Base-by-base conservation (phyloP, 2,888 invertebrate genomes). In the Smittia sp. region DNA sequence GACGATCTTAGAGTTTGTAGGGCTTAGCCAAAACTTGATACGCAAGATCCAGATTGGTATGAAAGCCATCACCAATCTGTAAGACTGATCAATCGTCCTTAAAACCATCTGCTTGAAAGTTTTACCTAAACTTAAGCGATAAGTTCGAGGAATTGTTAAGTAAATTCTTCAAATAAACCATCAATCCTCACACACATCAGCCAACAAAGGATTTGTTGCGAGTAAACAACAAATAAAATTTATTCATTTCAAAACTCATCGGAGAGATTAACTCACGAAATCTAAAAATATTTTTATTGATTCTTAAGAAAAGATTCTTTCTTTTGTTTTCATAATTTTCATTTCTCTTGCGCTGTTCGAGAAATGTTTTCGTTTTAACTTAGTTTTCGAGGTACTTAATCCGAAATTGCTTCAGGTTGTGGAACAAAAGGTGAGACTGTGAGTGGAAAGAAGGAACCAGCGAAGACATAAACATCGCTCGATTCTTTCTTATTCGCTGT, bases 291-390 rank as follows among this genome's bases (percentile, higher is more conserved):
- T 46, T 46, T n/a, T 11, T n/a, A 46, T 46, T 46, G 46, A 46
- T 46, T 46, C 11, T n/a, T 46, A 46, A 46, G 46, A 46, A 46
- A 46, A 9, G n/a, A 46, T 46, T 46, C 46, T 46, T 46, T 46
- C 11, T 46, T 46, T 46, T 46, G 46, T 46, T 46, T 46, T 46
- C 46, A 46, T 46, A 46, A 46, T 11, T 46, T 11, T 15, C 15
- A 15, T 46, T 46, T 15, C 46, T 46, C 4, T 46, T 7, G 6
- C 6, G 11, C 15, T n/a, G 46, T 6, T 46, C 46, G 46, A 46
- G 11, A 1, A 46, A 46, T 46, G 46, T 15, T 46, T 46, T 46
- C 46, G n/a, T 46, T 46, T 46, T 15, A 46, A 15, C 6, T 46
- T 46, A n/a, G 11, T 11, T 46, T 46, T 46, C 15, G 46, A 15